A percentile compares a stretch with the other conserved stretches of the same genome.
These are phyloP conservation scores for Tenthredo distinguenda DNA, from an alignment of 2,888 invertebrate species.

Conservation along the genomic window DNA sequence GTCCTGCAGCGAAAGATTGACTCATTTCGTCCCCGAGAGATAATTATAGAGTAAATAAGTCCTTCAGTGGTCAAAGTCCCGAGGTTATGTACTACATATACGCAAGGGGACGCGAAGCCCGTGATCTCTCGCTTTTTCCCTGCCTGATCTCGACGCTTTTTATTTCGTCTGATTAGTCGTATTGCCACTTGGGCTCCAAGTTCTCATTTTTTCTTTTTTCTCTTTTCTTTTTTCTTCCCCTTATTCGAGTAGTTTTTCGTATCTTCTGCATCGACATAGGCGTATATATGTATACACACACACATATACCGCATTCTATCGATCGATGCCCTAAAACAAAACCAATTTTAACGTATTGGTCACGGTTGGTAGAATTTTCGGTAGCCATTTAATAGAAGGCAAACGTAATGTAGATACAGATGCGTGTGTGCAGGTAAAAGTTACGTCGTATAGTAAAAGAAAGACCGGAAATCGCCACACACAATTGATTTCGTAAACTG, in stretches of 20 bases:
- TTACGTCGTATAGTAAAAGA: constrained; percentile 2
- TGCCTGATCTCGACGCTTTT: neutral
- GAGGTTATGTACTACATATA: neutral
- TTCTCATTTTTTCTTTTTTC: neutral
- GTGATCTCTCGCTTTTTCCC: neutral
- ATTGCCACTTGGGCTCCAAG: neutral
- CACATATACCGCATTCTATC: neutral
- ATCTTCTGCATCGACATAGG: neutral
- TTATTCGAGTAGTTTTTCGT: neutral
- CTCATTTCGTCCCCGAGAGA: constrained; percentile 13
- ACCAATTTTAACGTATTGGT: neutral
- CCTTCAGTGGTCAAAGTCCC: constrained; percentile 16
- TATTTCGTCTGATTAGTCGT: neutral
- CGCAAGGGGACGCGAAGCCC: neutral
- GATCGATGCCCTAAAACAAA: neutral
- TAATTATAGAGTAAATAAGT: constrained; percentile 30
- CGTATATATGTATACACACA: too few species aligned
- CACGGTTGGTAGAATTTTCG: neutral
- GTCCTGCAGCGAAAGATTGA: constrained; percentile 15
- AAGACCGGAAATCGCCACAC: constrained; percentile 65
- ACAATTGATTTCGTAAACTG: constrained; percentile 64
- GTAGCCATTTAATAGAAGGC: neutral
- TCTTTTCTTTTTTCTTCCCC: neutral
- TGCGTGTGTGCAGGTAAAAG: neutral
- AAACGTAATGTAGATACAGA: neutral